phyloP scores from a whole-genome alignment of 2,888 invertebrate genomes.

The Sylvicola fuscatus region DNA sequence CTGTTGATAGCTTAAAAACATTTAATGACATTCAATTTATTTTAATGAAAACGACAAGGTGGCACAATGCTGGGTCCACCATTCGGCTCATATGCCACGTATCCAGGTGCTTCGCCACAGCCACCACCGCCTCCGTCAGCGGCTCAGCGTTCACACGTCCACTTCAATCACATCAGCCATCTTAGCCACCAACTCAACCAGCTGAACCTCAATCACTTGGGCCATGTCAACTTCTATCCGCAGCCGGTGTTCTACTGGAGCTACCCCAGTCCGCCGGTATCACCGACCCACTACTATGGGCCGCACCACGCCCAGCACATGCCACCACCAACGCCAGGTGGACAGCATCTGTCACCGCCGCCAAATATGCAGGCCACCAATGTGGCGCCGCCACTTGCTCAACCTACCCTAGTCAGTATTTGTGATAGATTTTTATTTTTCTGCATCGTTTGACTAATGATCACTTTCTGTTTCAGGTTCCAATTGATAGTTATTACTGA shows the following conservation, averaged over 20 bases:
- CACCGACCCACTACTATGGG: constrained; percentile 72
- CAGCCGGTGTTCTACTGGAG: constrained; percentile 76
- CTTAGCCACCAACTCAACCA: too few relatives aligned
- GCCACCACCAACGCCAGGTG: background rate
- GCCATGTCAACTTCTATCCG: constrained; percentile 31
- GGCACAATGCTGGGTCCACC: constrained; percentile 33
- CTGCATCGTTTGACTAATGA: too few relatives aligned
- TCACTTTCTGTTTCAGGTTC: too few relatives aligned
- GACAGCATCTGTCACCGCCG: too few relatives aligned
- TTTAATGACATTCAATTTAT: constrained; percentile 9
- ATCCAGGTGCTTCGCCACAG: constrained; percentile 14
- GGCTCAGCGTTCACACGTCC: background rate
- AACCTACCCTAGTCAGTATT: too few relatives aligned
- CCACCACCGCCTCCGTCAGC: background rate
- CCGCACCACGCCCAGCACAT: constrained; percentile 27
- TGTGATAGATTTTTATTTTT: too few relatives aligned
- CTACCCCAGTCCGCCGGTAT: constrained; percentile 86
- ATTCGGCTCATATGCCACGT: constrained; percentile 29
- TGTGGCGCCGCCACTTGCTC: too few relatives aligned
- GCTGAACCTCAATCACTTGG: constrained; percentile 6
- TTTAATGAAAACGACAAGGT: constrained; percentile 23
- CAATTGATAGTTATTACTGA: too few relatives aligned
- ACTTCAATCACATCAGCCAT: too few relatives aligned
- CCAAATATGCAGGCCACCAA: too few relatives aligned
- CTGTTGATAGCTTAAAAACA: constrained; percentile 5